Conservation (phyloP, 2,113 vertebrate genomes). For the Protobothrops flavoviridis region DNA sequence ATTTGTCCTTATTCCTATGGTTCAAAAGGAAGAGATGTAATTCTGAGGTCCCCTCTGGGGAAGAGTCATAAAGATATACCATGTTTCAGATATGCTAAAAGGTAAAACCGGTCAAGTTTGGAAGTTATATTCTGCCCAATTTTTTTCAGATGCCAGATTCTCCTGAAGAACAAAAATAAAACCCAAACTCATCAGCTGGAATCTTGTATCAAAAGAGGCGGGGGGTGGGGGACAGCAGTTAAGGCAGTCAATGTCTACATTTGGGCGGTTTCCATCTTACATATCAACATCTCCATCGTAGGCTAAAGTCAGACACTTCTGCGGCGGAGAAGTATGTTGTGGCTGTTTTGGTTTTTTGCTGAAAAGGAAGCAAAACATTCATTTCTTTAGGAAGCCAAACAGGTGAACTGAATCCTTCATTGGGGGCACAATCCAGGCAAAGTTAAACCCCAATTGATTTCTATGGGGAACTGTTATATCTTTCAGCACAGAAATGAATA, state of each 20-base stretch:
- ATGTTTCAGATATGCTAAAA: constrained; percentile 54
- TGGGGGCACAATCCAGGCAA: neutral
- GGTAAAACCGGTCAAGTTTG: constrained; percentile 60
- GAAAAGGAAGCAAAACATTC: constrained; percentile 61
- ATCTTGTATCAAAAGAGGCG: constrained; percentile 49
- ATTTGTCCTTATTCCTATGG: constrained; percentile 58
- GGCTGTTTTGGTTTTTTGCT: constrained; percentile 85
- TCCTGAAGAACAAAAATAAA: constrained; percentile 61
- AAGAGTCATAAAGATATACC: constrained; percentile 58
- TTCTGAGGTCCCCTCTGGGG: constrained; percentile 56
- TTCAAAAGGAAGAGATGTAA: constrained; percentile 66
- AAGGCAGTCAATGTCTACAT: constrained; percentile 80
- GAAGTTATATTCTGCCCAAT: constrained; percentile 62
- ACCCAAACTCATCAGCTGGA: constrained; percentile 72
- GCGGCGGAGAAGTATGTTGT: constrained; percentile 82
- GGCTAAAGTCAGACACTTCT: constrained; percentile 93
- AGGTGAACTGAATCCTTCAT: neutral
- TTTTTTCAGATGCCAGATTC: constrained; percentile 65
- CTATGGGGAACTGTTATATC: no score
- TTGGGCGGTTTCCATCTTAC: constrained; percentile 77
- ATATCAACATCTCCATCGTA: constrained; percentile 96
- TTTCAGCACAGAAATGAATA: neutral
- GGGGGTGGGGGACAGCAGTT: constrained; percentile 63
- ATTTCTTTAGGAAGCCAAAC: constrained; percentile 32
- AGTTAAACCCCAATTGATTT: neutral